These are phyloP conservation scores for Conistra vaccinii DNA, from an alignment of 2,888 invertebrate species.

Conservation along the genomic window DNA sequence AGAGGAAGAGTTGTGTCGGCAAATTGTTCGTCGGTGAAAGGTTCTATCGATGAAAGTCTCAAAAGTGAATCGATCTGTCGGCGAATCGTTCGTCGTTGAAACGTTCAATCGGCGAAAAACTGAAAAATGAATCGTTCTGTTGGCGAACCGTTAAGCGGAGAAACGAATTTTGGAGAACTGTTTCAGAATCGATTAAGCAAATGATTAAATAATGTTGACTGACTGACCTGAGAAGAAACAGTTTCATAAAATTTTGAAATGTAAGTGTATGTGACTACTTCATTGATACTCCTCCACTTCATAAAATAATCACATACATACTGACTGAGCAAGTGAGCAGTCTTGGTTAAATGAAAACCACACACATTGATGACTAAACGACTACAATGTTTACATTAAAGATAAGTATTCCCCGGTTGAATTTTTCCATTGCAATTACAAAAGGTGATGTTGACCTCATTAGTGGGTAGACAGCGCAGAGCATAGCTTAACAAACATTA, in stretches of 20 bases:
- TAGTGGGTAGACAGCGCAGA: conserved; percentile 75
- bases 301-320: conserved; percentile 5
- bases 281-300: not conserved
- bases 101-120: no score
- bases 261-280: conserved; percentile 3
- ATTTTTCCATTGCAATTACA: conserved; percentile 68
- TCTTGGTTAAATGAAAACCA: conserved; percentile 7
- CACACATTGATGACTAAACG: conserved; percentile 17
- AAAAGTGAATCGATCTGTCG: no score
- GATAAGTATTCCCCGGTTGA: conserved; percentile 42
- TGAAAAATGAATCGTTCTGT: no score
- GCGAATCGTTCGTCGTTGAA: no score
- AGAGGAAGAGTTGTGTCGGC: no score
- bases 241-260: conserved; percentile 1
- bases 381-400: conserved; percentile 21
- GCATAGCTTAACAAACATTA: conserved; percentile 83
- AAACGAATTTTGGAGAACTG: no score
- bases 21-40: no score
- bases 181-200: not conserved
- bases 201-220: not conserved
- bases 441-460: conserved; percentile 77
- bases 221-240: not conserved
- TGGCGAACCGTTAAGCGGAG: no score
- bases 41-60: no score
- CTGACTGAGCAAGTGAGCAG: no score